A percentile compares a stretch with the other conserved stretches of the same genome.
These are phyloP conservation scores for Manis pentadactyla DNA, from an alignment of 2,797 vertebrate genomes.

Conservation along the genomic window DNA sequence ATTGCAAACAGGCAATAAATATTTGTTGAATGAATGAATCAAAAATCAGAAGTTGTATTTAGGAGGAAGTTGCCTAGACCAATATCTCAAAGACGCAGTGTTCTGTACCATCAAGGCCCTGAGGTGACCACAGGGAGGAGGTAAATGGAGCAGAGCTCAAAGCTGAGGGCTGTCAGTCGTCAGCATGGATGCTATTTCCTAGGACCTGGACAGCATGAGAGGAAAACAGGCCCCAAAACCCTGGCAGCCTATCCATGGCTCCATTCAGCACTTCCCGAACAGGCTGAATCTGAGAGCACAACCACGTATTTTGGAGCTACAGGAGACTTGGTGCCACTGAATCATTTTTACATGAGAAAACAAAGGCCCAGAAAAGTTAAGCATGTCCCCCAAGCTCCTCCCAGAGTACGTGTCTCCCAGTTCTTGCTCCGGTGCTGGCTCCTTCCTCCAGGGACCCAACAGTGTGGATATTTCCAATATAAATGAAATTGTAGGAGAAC, in stretches of 20 bases:
- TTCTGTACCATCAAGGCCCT: not conserved
- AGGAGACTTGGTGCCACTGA: not conserved
- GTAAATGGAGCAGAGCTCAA: not conserved
- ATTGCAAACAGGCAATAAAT: not conserved
- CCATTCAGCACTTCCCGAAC: not conserved
- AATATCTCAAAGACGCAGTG: not conserved
- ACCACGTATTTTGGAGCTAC: not conserved
- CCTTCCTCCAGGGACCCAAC: not conserved
- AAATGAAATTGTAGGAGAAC: conserved; percentile 42
- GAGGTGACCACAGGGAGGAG: not conserved
- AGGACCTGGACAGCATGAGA: not conserved
- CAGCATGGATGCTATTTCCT: not conserved
- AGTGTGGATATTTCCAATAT: not conserved
- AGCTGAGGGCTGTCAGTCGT: not conserved
- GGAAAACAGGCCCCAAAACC: not conserved
- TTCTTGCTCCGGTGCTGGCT: not conserved
- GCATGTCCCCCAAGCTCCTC: not conserved
- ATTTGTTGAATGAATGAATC: not conserved
- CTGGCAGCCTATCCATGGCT: not conserved
- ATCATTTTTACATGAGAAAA: not conserved
- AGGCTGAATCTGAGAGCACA: not conserved
- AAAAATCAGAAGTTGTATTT: not conserved
- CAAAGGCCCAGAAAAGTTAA: not conserved
- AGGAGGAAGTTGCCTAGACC: not conserved
- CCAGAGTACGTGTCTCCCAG: not conserved